Base-by-base conservation (phyloP, 2,888 invertebrate genomes). In the Sarcophaga variegata region DNA sequence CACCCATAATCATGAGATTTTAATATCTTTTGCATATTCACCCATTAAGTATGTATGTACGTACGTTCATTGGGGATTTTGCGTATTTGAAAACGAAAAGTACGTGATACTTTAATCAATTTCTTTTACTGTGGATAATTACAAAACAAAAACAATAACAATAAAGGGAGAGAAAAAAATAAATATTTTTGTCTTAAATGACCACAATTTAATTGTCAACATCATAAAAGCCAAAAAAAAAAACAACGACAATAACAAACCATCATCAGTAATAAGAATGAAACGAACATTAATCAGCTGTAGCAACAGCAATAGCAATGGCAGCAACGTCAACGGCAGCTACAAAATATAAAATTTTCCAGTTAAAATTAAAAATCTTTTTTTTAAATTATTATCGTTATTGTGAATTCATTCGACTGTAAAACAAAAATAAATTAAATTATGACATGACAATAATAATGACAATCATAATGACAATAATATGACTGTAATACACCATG, bases 101-200 rank as follows among this genome's bases (percentile, higher is more conserved):
- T 85, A 85, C 84, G 84, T 85, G 84, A 85, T 71, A 71, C 76
- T 77, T 85, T 85, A 66, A 81, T 72, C 66, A 81, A 85, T 76
- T 85, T 77, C 66, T 81, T 81, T 80, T 85, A 14, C 54, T 67
- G 67, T 80, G 66, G 75, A 66, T 71, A 81, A 85, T 85, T 76
- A 37, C 45, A 27, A 76, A 60, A 4, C 47, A 62, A 64, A 10
- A 49, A 49, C 5, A 17, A 47, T 17, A 14, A 72, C 11, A 66
- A 62, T 20, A n/a, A 76, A 45, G 6, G 5, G 27, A 20, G 8
- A 47, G 20, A 60, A 54, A 60, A 54, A 54, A n/a, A 63, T n/a
- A 66, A 54, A 76, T 60, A 67, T 60, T 54, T 80, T 80, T 85
- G 80, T 76, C 80, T 85, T 85, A 81, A 85, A 81, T 76, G 84